Evolutionary conservation across 2,888 invertebrate species (phyloP).

Genomic region (Acanthosepion lycidas): DNA sequence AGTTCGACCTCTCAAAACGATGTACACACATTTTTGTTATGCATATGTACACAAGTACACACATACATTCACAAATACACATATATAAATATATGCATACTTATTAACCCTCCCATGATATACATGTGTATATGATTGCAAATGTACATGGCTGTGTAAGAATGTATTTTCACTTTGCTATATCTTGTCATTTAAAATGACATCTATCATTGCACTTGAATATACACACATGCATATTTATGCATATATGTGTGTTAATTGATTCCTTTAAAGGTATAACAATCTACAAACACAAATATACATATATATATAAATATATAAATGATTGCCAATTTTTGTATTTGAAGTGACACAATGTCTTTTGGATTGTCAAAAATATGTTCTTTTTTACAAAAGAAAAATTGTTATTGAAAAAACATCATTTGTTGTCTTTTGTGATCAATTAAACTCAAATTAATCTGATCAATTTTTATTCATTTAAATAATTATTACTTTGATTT

Average conservation of each 20-base stretch:
- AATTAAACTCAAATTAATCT: too few relatives aligned
- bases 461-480: too few relatives aligned
- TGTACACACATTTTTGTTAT: constrained; percentile 20
- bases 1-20: background rate
- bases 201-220: background rate
- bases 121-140: background rate
- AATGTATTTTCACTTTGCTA: too few relatives aligned
- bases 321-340: background rate
- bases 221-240: too few relatives aligned
- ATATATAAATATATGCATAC: background rate
- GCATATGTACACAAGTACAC: background rate
- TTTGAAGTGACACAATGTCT: background rate
- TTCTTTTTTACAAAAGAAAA: too few relatives aligned
- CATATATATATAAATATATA: background rate
- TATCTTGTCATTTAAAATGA: background rate
- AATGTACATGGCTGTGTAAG: background rate
- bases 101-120: background rate
- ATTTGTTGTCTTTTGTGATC: too few relatives aligned
- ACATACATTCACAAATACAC: background rate
- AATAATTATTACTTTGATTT: too few relatives aligned
- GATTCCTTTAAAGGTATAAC: background rate
- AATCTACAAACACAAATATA: background rate
- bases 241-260: background rate
- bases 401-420: too few relatives aligned
- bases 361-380: too few relatives aligned